Conservation (phyloP, 2,113 vertebrate species). For the Pycnonotus jocosus region DNA sequence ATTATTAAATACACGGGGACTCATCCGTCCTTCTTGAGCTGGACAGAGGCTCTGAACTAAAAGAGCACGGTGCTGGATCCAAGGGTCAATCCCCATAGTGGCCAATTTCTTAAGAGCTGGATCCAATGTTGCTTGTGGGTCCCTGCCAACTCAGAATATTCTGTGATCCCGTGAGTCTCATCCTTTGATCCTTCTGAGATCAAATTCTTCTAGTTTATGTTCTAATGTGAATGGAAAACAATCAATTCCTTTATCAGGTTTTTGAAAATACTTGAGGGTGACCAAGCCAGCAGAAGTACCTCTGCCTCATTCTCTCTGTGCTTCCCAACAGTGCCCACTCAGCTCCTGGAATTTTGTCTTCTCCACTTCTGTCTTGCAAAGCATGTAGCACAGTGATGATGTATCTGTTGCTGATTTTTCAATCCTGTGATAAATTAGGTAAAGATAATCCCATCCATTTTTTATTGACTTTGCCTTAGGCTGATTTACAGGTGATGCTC, state of each 20-base stretch:
- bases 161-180: not conserved
- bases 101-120: not conserved
- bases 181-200: not conserved
- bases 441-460: not conserved
- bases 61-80: not conserved
- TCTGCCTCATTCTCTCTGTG: not conserved
- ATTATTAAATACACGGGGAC: not conserved
- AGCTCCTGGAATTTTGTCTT: not conserved
- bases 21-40: not conserved
- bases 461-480: not conserved
- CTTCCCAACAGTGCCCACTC: not conserved
- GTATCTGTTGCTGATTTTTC: not conserved
- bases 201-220: not conserved
- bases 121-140: not conserved
- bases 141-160: not conserved
- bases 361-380: not conserved
- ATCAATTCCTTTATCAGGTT: not conserved
- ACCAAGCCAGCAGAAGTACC: not conserved
- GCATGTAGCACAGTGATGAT: rapidly evolving
- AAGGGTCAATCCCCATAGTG: not conserved
- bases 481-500: not conserved
- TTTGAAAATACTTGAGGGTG: rapidly evolving
- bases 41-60: not conserved
- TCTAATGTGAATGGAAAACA: not conserved
- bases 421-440: not conserved